Conservation (phyloP, 2,797 vertebrate species). For the Picus viridis region DNA sequence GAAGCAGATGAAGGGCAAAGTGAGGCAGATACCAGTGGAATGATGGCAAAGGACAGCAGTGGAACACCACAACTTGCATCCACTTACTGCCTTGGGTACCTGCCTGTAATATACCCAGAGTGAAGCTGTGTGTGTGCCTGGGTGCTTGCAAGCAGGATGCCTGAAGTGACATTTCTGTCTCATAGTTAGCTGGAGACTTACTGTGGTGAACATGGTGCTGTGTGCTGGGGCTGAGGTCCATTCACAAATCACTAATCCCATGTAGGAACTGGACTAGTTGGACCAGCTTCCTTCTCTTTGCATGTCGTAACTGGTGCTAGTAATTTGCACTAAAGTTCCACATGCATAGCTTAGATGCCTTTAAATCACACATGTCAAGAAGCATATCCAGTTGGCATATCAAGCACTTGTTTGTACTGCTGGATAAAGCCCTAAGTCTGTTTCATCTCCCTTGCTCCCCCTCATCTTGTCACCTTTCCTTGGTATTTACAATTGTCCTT, state of each 20-base stretch:
- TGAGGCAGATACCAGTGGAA: neutral
- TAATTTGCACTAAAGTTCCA: neutral
- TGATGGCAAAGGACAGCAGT: neutral
- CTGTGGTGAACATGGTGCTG: neutral
- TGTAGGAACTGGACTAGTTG: neutral
- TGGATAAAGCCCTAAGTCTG: neutral
- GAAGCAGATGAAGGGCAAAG: neutral
- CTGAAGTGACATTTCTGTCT: accelerated
- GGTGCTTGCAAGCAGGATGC: neutral
- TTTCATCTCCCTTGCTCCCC: neutral
- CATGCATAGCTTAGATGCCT: neutral
- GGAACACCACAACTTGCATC: neutral
- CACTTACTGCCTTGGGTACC: neutral
- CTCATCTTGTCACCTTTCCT: accelerated
- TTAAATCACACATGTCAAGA: neutral
- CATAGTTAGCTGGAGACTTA: neutral
- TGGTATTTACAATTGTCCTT: neutral
- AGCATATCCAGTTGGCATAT: neutral
- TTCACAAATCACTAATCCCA: neutral
- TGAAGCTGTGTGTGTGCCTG: neutral
- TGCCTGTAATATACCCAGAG: neutral
- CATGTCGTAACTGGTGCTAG: accelerated
- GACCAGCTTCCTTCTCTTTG: accelerated
- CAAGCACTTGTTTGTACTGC: neutral
- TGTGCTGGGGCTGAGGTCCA: neutral